These are phyloP conservation scores for Drosophila mayri DNA, from an alignment of 1,140 invertebrate genomes.

Conservation along the genomic window DNA sequence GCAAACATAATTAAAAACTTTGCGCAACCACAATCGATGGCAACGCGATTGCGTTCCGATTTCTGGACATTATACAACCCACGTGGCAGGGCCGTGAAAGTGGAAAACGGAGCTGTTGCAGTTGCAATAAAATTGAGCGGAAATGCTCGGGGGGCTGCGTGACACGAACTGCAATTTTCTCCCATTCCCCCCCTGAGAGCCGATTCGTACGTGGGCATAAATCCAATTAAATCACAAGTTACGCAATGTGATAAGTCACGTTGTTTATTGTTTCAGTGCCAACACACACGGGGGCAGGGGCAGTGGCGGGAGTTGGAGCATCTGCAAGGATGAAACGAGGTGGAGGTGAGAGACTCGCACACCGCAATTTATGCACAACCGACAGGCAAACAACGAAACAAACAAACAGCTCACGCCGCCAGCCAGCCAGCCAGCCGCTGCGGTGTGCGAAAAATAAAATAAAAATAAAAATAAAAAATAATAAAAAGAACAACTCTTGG, in stretches of 20 bases:
- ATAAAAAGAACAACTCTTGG: conserved; percentile 23
- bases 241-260: conserved; percentile 83
- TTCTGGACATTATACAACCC: conserved; percentile 42
- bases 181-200: not conserved
- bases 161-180: conserved; percentile 22
- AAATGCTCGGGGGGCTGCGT: conserved; percentile 38
- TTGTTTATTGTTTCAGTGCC: conserved; percentile 77
- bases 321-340: not conserved
- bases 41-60: conserved; percentile 44
- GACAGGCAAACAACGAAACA: conserved; percentile 62
- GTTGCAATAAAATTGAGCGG: conserved; percentile 65
- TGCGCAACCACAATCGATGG: conserved; percentile 77
- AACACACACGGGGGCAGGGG: not conserved
- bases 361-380: conserved; percentile 77
- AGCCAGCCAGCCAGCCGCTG: conserved; percentile 32
- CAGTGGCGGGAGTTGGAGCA: not conserved
- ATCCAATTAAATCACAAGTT: conserved; percentile 83
- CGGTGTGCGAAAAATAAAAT: conserved; percentile 54
- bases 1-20: conserved; percentile 83
- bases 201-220: conserved; percentile 65
- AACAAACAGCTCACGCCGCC: conserved; percentile 61
- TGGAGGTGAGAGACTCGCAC: conserved; percentile 8
- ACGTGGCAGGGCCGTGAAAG: not conserved
- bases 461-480: conserved; percentile 22
- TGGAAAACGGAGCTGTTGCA: conserved; percentile 29